Evolutionary conservation across 2,797 vertebrate genomes (phyloP), one percentile per base, ranked within the genome.

Genomic region (Macropodus opercularis): DNA sequence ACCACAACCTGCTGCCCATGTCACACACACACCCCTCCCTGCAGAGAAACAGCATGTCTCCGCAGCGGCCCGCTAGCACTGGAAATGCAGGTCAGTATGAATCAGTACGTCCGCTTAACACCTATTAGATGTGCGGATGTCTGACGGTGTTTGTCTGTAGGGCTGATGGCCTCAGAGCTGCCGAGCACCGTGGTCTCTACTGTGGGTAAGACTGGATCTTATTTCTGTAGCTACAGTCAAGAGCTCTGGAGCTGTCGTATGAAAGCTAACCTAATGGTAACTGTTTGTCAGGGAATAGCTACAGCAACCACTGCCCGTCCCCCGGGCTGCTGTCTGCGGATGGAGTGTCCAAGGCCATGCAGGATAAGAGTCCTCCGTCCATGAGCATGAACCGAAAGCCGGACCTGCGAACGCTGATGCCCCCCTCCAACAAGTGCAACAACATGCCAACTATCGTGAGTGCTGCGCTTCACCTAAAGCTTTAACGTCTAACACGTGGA

Each of bases 41-140:
- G 90, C 97, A 98, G 90, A 94, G 96, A 72, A 98, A 93, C 91
- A 95, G 93, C 89, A 95, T 97, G 95, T 98, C 96, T 71, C 96
- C 96, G 59, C 87, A 86, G 46, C 81, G 96, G 66, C 94, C 96
- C 73, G 89, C 95, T 0, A 97, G 96, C 92, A 85, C 94, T 49
- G 96, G 96, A 17, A 83, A 82, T 6, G 26, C 81, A 71, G 89
- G 89, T 89, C n/a, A n/a, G n/a, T n/a, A n/a, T n/a, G n/a, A n/a
- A n/a, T n/a, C n/a, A n/a, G n/a, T n/a, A n/a, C n/a, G n/a, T n/a
- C n/a, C n/a, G n/a, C n/a, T n/a, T 27, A 27, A 27, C 26, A 8
- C 4, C 26, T 27, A 24, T 24, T 3, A 24, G 7, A 24, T 24
- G 26, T 27, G 9, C 4, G 4, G 13, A n/a, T 57, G 3, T 42